phyloP scores from a whole-genome alignment of 2,113 vertebrate species.

The Drymodes brunneopygia region DNA sequence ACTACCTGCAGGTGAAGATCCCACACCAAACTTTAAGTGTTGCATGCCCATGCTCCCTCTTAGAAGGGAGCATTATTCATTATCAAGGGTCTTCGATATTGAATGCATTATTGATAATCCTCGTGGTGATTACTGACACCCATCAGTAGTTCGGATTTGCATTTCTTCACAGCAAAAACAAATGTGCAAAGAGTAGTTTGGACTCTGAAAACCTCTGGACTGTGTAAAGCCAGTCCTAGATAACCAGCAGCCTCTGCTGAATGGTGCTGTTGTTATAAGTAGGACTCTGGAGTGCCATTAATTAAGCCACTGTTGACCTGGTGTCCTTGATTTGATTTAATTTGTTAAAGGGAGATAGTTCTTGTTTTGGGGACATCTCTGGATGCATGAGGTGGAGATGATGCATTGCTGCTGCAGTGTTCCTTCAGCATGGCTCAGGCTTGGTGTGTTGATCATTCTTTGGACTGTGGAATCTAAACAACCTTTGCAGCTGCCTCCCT shows the following conservation, averaged over 20 bases:
- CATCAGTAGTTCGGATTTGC: not conserved
- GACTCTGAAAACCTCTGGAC: not conserved
- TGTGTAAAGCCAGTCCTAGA: not conserved
- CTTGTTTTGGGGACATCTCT: not conserved
- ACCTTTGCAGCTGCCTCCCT: conserved; percentile 10
- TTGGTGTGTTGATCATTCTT: not conserved
- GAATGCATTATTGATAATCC: not conserved
- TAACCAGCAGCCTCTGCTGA: not conserved
- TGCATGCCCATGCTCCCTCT: not conserved
- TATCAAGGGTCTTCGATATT: not conserved
- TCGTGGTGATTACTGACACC: not conserved
- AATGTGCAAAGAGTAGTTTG: not conserved
- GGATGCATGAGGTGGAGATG: not conserved
- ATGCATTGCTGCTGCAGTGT: not conserved
- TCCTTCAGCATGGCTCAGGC: not conserved
- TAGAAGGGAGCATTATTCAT: not conserved
- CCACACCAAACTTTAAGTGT: not conserved
- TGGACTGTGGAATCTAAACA: not conserved
- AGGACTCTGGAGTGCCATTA: not conserved
- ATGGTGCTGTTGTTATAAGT: not conserved
- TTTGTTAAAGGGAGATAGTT: not conserved
- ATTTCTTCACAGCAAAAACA: not conserved
- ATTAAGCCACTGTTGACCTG: not conserved
- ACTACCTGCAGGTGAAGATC: conserved; percentile 89
- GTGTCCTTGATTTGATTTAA: not conserved